phyloP scores from a whole-genome alignment of 2,888 invertebrate species.

The Amphipoea oculea region DNA sequence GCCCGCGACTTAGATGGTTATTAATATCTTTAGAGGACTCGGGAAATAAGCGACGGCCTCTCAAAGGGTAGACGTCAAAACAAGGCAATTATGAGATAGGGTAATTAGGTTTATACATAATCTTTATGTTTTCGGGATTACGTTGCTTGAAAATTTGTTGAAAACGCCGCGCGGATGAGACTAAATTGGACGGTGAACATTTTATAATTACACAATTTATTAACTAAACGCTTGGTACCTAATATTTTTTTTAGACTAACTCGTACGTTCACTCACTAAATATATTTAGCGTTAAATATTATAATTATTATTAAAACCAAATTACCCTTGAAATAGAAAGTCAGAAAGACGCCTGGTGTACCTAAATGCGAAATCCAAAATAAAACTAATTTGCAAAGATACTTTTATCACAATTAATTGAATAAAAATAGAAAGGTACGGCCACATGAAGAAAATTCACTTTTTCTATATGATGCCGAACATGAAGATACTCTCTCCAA shows the following conservation, averaged over 20 bases:
- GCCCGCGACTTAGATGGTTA: constrained; percentile 86
- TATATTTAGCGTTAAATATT: background rate
- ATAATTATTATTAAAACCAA: background rate
- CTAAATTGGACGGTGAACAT: constrained; percentile 20
- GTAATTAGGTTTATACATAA: constrained; percentile 88
- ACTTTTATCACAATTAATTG: background rate
- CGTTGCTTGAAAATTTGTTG: constrained; percentile 61
- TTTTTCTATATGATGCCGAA: background rate
- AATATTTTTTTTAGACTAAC: background rate
- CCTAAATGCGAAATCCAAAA: background rate
- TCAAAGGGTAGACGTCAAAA: constrained; percentile 90
- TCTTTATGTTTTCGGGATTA: constrained; percentile 80
- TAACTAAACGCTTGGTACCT: constrained; percentile 5
- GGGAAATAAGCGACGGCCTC: constrained; percentile 85
- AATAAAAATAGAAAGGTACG: background rate
- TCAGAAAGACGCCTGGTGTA: background rate
- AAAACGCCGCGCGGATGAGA: constrained; percentile 37
- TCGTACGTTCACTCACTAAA: background rate
- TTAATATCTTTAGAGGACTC: constrained; percentile 88
- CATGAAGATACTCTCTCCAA: constrained; percentile 21
- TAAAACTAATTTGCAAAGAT: background rate
- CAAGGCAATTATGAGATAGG: constrained; percentile 89
- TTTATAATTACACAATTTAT: constrained; percentile 20
- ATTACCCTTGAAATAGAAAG: background rate
- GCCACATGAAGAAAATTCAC: background rate